A percentile compares a stretch with the other conserved stretches of the same genome.
phyloP scores from a whole-genome alignment of 2,888 invertebrate genomes.

The Nephrotoma guestfalica region DNA sequence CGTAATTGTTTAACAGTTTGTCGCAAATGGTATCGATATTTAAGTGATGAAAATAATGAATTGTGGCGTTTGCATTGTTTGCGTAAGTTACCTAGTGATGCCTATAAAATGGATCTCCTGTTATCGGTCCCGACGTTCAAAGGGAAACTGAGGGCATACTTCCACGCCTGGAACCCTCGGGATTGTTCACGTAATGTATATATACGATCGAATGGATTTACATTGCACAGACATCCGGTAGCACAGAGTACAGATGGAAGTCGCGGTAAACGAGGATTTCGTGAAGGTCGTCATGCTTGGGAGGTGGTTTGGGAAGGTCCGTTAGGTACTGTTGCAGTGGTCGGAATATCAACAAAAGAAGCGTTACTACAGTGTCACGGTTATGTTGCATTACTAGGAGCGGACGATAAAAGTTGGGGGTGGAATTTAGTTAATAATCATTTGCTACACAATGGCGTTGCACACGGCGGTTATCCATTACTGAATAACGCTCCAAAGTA shows the following conservation, averaged over 20 bases:
- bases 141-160: conserved; percentile 83
- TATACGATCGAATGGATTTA: conserved; percentile 93
- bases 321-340: conserved; percentile 92
- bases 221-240: conserved; percentile 93
- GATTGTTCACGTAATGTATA: conserved; percentile 96
- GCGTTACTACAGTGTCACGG: conserved; percentile 88
- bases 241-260: conserved; percentile 97
- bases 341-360: conserved; percentile 90
- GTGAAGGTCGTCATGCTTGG: conserved; percentile 90
- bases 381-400: conserved; percentile 81
- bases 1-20: conserved; percentile 84
- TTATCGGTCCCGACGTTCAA: conserved; percentile 81
- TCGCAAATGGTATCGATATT: conserved; percentile 79
- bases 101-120: conserved; percentile 78
- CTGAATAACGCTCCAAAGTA: conserved; percentile 95
- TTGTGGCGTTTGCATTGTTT: conserved; percentile 88
- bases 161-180: conserved; percentile 93
- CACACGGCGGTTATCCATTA: conserved; percentile 84
- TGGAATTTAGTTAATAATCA: conserved; percentile 99
- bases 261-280: conserved; percentile 79
- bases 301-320: conserved; percentile 98
- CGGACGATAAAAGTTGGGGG: conserved; percentile 97
- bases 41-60: conserved; percentile 88
- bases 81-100: conserved; percentile 69
- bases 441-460: conserved; percentile 89